Evolutionary conservation across 2,113 vertebrate genomes (phyloP), one percentile per base, ranked within the genome.

Genomic region (Percopsis transmontana): DNA sequence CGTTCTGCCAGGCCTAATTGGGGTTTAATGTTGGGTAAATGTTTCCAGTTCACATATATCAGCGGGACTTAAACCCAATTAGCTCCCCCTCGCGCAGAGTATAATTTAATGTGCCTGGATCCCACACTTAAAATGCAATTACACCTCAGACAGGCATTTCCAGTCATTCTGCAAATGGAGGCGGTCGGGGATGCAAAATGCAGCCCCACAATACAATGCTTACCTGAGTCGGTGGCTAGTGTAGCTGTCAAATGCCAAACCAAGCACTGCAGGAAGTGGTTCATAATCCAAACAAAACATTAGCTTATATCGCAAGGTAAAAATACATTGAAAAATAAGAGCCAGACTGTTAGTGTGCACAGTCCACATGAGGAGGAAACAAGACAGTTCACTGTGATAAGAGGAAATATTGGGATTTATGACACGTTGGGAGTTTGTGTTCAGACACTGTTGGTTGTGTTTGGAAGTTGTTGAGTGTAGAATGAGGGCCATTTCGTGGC

Each of bases 31-130:
- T 83, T 87, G 70, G 85, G 81, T 87, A 90, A 90, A 90, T 89
- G 82, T 88, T 88, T 87, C 76, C 80, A 85, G 78, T 73, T 80
- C 72, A 77, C 74, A 83, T 85, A 81, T 86, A 80, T 84, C 89
- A 90, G 85, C 87, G 87, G 82, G 80, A 74, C 72, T 75, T 65
- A 84, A 88, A 91, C 80, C 75, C 82, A 86, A 87, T 90, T 89
- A 89, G 73, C 71, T 79, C 79, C 72, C 76, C 82, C 79, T 66
- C 77, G 83, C 84, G 82, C 77, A 64, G 80, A 74, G 80, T 70
- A 77, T 87, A 77, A 90, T 88, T 86, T 81, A 81, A 88, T 90
- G 76, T 83, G 66, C 61, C 77, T 70, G 76, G 74, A 84, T 88
- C 70, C 73, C 76, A 82, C 80, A 84, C 82, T 83, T 86, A 81